Base-by-base conservation (phyloP, 2,113 vertebrate species). In the Myiagra hebetior region DNA sequence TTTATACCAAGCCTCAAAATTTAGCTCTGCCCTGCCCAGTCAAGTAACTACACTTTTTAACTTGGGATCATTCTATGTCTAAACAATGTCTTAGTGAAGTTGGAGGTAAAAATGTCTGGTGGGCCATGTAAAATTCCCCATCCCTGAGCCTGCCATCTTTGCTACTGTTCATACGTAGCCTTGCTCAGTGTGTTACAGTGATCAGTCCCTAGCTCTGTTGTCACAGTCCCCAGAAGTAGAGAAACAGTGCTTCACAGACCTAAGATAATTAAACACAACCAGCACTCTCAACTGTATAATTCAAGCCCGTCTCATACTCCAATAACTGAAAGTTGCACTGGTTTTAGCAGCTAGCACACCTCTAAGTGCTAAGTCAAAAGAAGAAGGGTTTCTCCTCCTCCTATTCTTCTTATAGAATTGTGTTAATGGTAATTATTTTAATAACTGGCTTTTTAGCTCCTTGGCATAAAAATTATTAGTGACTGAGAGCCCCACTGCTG, bases 171-270 rank as follows among this genome's bases (percentile, higher is more conserved):
- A 53, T 28, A 37, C 0, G 0, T 27, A 62, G 60, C 37, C 63
- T 64, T 0, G 0, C 30, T 57, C 17, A 24, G 35, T 53, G 37
- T 69, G 52, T 82, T 57, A 60, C 4, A 8, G 30, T 2, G 18
- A 70, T 65, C 50, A 50, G 60, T 28, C 42, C 0, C 0, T 35
- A 59, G 52, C 42, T 68, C 63, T 77, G 22, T 35, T 91, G 64
- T 77, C 83, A 41, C 37, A 63, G 73, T 49, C 30, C 73, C 57
- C n/a, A 82, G 84, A 68, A 79, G 57, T 1, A 70, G 68, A 78
- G 24, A 35, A 89, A 82, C 42, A 89, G 55, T 26, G 72, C 91
- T 95, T 73, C 87, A 69, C 62, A 59, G 91, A 62, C 24, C 87
- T 46, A 39, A 92, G 65, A n/a, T 46, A 75, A 65, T 78, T 53